phyloP scores from a whole-genome alignment of 2,888 invertebrate genomes.

The Eupeodes latifasciatus region DNA sequence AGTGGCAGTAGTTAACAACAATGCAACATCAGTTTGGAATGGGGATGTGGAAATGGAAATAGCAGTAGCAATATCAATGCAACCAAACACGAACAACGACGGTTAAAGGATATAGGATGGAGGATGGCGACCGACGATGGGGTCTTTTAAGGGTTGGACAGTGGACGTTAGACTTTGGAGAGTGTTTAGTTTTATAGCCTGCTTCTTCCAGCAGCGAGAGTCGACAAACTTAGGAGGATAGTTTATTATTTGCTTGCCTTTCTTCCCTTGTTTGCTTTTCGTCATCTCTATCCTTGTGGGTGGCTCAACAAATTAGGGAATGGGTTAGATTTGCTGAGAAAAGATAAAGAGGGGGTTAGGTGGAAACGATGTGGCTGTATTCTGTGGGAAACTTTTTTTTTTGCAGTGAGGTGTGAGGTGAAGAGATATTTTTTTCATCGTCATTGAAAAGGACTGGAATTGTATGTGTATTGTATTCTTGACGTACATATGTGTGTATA shows the following conservation, averaged over 20 bases:
- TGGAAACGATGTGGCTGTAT: constrained; percentile 13
- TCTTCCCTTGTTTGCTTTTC: constrained; percentile 43
- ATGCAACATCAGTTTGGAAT: constrained; percentile 25
- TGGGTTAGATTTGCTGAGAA: constrained; percentile 29
- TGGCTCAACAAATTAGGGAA: not conserved
- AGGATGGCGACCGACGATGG: not conserved
- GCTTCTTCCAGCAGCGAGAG: constrained; percentile 41
- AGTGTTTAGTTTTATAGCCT: constrained; percentile 26
- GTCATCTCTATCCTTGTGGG: constrained; percentile 65
- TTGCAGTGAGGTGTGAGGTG: constrained; percentile 56
- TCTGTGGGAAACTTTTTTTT: constrained; percentile 60
- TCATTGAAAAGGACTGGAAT: constrained; percentile 52
- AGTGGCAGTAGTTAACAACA: constrained; percentile 53
- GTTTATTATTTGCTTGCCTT: constrained; percentile 53
- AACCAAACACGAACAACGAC: constrained; percentile 11
- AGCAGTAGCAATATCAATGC: constrained; percentile 49
- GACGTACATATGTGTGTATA: not conserved
- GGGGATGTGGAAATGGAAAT: not conserved
- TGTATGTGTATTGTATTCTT: not conserved
- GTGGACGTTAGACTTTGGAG: not conserved
- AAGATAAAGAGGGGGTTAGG: constrained; percentile 46
- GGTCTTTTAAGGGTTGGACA: not conserved
- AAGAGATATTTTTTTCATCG: constrained; percentile 60
- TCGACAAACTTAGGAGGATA: constrained; percentile 59
- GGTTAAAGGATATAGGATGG: no score